These are phyloP conservation scores for Dryoscopus gambensis DNA, from an alignment of 2,113 vertebrate genomes.

Conservation along the genomic window DNA sequence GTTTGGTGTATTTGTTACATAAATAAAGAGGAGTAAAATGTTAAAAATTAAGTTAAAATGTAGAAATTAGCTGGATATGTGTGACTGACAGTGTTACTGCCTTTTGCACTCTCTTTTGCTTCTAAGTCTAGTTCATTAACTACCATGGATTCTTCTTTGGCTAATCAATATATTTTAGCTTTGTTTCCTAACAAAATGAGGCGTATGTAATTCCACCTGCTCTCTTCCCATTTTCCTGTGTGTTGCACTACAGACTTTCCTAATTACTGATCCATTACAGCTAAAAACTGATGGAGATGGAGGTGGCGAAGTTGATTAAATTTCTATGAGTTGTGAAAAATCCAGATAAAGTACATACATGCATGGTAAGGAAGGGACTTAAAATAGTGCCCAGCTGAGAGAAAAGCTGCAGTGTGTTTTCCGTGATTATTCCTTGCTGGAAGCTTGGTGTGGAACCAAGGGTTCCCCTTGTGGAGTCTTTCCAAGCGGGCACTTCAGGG, in stretches of 20 bases:
- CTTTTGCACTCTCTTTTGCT: background rate
- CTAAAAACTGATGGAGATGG: background rate
- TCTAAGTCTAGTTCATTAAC: background rate
- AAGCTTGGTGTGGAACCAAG: background rate
- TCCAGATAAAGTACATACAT: background rate
- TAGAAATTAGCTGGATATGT: background rate
- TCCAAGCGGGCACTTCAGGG: background rate
- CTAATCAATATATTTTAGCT: background rate
- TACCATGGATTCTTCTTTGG: background rate
- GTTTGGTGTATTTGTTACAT: background rate
- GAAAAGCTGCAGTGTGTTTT: background rate
- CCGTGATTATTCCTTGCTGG: background rate
- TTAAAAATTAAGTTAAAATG: background rate
- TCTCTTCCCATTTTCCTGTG: background rate
- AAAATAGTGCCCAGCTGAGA: background rate
- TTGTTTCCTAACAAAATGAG: background rate
- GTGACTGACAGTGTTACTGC: rapidly evolving
- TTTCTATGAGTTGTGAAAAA: background rate
- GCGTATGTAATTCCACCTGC: background rate
- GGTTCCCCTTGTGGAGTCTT: background rate
- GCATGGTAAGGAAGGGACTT: background rate
- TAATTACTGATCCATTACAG: background rate
- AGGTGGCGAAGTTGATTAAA: background rate
- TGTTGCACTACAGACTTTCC: background rate
- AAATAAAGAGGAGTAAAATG: background rate